Evolutionary conservation across 2,797 vertebrate species (phyloP), one percentile per base, ranked within the genome.

Genomic region (Staurois parvus): DNA sequence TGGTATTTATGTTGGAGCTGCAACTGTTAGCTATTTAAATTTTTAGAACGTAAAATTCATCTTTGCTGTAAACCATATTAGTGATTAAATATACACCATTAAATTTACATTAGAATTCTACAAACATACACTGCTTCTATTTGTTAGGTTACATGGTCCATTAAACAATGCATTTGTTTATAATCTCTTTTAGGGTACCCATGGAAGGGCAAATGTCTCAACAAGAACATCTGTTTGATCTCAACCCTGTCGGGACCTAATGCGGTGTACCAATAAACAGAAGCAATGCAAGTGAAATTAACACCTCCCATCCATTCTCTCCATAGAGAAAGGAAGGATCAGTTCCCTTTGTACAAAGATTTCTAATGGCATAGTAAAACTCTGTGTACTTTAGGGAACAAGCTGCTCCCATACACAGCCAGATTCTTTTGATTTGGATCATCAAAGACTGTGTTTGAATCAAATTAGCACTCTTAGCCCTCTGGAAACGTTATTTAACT

Each of bases 161-260:
- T 74, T 82, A 82, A 82, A 66, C 52, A 82, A 73, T 42, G 64
- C 15, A 82, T 82, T 82, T 82, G 56, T 73, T 74, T 52, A 19
- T 19, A 12, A 12, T 26, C 64, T 66, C 19, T 59, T n/a, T n/a
- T 59, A 24, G 52, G 52, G 52, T 59, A 8, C 21, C 52, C 52
- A 59, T 59, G 21, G 52, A 24, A 59, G 52, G 52, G 52, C 52
- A 59, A 21, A 59, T 59, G 52, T 24, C 52, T 59, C 52, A 59
- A 7, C 21, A 2, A 59, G 21, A 59, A 59, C 52, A 59, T 59
- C 52, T 59, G 52, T 19, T 6, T 59, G 52, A 24, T 59, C 21
- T 21, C 21, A 24, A 21, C 19, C 19, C 52, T 0, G 7, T 19
- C 52, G 21, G 52, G 52, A 59, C 52, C 15, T 52, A 21, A 24